phyloP scores from a whole-genome alignment of 2,888 invertebrate genomes.

The Eupithecia subumbrata region DNA sequence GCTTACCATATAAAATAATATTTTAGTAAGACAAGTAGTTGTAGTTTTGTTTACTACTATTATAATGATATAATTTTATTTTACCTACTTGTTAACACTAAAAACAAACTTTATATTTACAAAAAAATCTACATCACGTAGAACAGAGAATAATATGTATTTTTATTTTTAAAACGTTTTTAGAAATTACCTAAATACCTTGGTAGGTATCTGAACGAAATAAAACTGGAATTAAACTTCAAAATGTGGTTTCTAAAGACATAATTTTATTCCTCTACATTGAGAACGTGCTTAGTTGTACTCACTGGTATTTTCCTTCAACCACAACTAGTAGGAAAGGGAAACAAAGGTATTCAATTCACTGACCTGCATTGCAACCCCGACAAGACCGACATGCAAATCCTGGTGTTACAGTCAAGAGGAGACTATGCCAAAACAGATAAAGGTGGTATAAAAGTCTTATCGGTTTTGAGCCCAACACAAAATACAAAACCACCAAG shows the following conservation, averaged over 20 bases:
- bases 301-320: neutral
- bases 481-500: conserved; percentile 7
- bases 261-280: neutral
- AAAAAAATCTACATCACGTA: neutral
- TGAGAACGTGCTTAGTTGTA: neutral
- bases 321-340: neutral
- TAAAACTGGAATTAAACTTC: neutral
- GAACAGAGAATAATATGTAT: neutral
- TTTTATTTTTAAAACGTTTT: neutral
- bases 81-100: neutral
- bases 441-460: neutral
- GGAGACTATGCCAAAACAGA: conserved; percentile 2
- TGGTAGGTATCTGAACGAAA: neutral
- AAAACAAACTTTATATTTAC: neutral
- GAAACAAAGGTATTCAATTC: neutral
- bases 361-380: neutral
- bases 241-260: neutral
- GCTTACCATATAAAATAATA: neutral
- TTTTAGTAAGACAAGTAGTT: neutral
- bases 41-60: neutral
- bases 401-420: neutral
- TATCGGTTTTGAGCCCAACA: conserved; percentile 1
- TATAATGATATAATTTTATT: neutral
- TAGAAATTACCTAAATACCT: neutral
- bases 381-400: neutral